Base-by-base conservation (phyloP, 2,113 vertebrate genomes). In the Anhinga rufa region DNA sequence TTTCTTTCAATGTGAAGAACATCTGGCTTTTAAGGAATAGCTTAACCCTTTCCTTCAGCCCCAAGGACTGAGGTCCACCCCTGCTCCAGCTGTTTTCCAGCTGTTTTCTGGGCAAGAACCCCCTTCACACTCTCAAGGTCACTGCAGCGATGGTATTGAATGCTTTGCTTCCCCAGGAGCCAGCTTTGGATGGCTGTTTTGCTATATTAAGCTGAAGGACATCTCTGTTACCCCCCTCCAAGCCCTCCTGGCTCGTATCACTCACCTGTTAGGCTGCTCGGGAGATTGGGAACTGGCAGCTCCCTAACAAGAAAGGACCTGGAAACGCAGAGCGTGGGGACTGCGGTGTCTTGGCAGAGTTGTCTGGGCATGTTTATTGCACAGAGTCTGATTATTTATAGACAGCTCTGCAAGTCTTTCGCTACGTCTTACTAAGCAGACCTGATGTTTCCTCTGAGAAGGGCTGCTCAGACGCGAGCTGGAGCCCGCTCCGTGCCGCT, bases 401-500 rank as follows among this genome's bases (percentile, higher is more conserved):
- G 80, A 36, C 80, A 81, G 54, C 40, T 72, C 58, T 80, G 78
- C 7, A 26, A 68, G 31, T 10, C 38, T 86, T 70, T 44, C 3
- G 2, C 57, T 26, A 5, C 3, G 3, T 76, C 38, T 61, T 15
- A 1, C 69, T 26, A 17, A 57, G 31, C 57, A 70, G 77, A 57
- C 13, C 8, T n/a, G 90, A 17, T 44, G 21, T 52, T 91, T 69
- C 54, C 46, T 54, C 13, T 1, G 3, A 15, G 76, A 55, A 51
- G 18, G 8, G 62, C 44, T 22, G 70, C 82, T 78, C 34, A 28
- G 55, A 6, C 0, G 0, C 0, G 7, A 31, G 52, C 28, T 2
- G 3, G 42, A 19, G 16, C 20, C 1, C 1, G 38, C 29, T 7
- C 6, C 5, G 11, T 0, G 5, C 38, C 0, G 1, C 74, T 68